Evolutionary conservation across 2,113 vertebrate genomes (phyloP), one percentile per base, ranked within the genome.

Genomic region (Pseudorasbora parva): DNA sequence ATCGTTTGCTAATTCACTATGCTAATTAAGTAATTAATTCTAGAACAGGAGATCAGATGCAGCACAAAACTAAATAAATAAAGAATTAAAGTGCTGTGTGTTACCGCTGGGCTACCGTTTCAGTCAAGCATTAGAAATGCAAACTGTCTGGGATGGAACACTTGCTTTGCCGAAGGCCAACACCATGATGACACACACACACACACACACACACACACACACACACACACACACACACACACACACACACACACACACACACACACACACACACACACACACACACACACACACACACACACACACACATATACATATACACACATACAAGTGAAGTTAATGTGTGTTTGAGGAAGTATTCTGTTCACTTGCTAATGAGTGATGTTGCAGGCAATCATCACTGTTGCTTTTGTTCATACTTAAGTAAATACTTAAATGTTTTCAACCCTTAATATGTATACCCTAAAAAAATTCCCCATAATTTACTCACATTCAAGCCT

Each of bases 11-110:
- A 93, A 95, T 95, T 94, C 93, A 90, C 92, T 95, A 95, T 95
- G 94, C 93, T 94, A 95, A 95, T 94, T 93, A 93, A 92, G 92
- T 94, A 93, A 95, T 95, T 95, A 94, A 94, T 94, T 94, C 91
- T 88, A 91, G 90, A 94, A 94, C 91, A 93, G 91, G 92, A 93
- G 93, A 94, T 94, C 93, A 94, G 92, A 94, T 90, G 90, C 60
- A 88, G 90, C 90, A 91, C 81, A 87, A 91, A 93, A 93, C 92
- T 92, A 90, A 91, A 82, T 89, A 93, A 93, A 93, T 91, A 94
- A 93, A 93, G 90, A 91, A 94, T 92, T 91, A 92, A 93, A 93
- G 90, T 90, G 88, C 90, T 90, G 90, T 86, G 90, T 73, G 91
- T 94, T 89, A 93, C 92, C 92, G 92, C 89, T 91, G 92, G 93